phyloP scores from a whole-genome alignment of 2,888 invertebrate species.

The Drosophila testacea region DNA sequence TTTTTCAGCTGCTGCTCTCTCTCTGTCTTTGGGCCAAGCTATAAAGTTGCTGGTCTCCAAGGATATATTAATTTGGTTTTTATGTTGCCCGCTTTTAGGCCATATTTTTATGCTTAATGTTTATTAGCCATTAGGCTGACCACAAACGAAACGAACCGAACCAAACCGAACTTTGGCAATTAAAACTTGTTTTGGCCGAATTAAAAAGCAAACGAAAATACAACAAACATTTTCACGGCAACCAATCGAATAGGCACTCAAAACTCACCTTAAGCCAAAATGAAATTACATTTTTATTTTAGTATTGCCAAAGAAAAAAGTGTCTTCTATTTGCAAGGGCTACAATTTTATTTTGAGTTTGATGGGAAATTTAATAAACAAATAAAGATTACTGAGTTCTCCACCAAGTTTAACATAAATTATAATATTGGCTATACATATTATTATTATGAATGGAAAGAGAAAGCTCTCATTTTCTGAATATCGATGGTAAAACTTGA shows the following conservation, averaged over 20 bases:
- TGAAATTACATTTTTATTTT: not conserved
- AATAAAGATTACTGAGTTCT: too few relatives aligned
- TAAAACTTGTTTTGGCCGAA: conserved; percentile 60
- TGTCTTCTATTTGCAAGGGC: too few relatives aligned
- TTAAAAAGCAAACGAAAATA: conserved; percentile 8
- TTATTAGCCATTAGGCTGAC: conserved; percentile 76
- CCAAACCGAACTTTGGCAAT: conserved; percentile 70
- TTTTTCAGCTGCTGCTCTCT: not conserved
- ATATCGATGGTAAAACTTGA: too few relatives aligned
- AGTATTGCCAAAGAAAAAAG: not conserved
- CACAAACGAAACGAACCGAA: conserved; percentile 18
- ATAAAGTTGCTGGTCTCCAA: conserved; percentile 65
- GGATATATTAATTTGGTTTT: conserved; percentile 79
- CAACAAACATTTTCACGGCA: conserved; percentile 4
- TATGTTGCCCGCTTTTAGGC: conserved; percentile 66
- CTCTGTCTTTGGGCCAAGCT: conserved; percentile 13
- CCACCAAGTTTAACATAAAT: too few relatives aligned
- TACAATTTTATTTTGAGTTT: not conserved
- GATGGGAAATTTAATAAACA: too few relatives aligned
- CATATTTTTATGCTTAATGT: conserved; percentile 58
- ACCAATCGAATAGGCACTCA: conserved; percentile 14
- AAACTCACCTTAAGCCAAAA: not conserved
- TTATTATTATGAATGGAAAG: too few relatives aligned
- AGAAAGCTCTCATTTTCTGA: too few relatives aligned
- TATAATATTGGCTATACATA: too few relatives aligned